Evolutionary conservation across 2,888 invertebrate genomes (phyloP).

Genomic region (Sesamia inferens): DNA sequence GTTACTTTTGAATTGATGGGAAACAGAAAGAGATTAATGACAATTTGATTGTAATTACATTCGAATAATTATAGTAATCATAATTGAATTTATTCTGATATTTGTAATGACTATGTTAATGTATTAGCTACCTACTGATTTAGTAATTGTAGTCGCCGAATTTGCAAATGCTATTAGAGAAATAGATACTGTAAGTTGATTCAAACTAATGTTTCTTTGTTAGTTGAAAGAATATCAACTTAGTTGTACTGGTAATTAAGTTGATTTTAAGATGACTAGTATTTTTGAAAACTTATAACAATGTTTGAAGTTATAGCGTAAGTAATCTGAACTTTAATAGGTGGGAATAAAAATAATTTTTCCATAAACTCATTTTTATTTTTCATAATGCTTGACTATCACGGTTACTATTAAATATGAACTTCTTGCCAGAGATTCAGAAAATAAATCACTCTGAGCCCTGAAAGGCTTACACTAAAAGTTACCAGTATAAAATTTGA

Average conservation of each 20-base stretch:
- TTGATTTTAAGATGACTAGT: too few species aligned
- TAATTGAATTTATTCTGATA: slow-evolving; percentile 45
- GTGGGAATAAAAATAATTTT: too few species aligned
- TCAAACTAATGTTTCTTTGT: too few species aligned
- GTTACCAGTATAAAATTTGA: background rate
- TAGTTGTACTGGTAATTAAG: too few species aligned
- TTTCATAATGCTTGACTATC: background rate
- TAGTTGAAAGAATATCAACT: too few species aligned
- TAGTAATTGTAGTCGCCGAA: background rate
- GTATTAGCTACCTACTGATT: slow-evolving; percentile 2
- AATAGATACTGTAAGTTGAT: background rate
- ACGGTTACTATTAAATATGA: background rate
- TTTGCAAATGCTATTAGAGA: background rate
- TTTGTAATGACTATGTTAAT: slow-evolving; percentile 43
- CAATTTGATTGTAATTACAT: slow-evolving; percentile 56
- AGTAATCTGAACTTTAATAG: too few species aligned
- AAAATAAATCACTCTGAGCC: background rate
- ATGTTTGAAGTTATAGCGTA: too few species aligned
- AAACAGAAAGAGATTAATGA: slow-evolving; percentile 34
- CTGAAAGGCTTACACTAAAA: too few species aligned
- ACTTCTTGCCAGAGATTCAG: background rate
- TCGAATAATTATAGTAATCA: slow-evolving; percentile 33
- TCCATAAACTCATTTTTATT: too few species aligned
- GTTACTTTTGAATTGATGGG: slow-evolving; percentile 5
- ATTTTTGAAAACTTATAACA: too few species aligned